Percentiles rank a stretch among this genome's conserved stretches.
These are phyloP conservation scores for Petrocephalus microphthalmus DNA, from an alignment of 2,113 vertebrate genomes.

Conservation along the genomic window DNA sequence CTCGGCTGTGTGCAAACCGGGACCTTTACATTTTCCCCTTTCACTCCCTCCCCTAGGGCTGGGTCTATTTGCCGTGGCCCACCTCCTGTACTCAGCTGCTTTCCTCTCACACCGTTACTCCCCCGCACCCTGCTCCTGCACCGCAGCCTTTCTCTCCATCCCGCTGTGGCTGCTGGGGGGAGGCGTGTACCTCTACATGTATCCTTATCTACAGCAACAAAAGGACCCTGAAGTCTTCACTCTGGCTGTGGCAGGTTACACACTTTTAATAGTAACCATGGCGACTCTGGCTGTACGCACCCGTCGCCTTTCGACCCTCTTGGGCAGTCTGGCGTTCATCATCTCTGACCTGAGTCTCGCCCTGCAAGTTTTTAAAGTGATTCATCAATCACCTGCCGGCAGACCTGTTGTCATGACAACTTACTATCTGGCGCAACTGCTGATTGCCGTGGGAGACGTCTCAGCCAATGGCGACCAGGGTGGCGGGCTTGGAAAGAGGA, in stretches of 20 bases:
- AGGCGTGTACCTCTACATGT: conserved; percentile 40
- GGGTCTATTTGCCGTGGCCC: conserved; percentile 64
- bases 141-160: conserved; percentile 40
- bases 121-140: conserved; percentile 12
- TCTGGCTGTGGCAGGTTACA: conserved; percentile 54
- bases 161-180: conserved; percentile 17
- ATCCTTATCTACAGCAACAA: conserved; percentile 46
- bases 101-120: conserved; percentile 58
- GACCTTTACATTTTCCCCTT: background rate
- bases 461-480: conserved; percentile 31
- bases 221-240: conserved; percentile 39
- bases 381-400: conserved; percentile 32
- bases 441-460: conserved; percentile 63
- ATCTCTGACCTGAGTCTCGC: conserved; percentile 64
- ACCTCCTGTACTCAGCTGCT: conserved; percentile 60
- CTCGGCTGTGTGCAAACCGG: background rate
- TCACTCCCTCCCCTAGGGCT: conserved; percentile 57
- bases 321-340: conserved; percentile 61
- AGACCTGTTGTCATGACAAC: conserved; percentile 60
- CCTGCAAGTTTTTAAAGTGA: conserved; percentile 56
- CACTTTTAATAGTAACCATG: conserved; percentile 52
- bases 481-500: conserved; percentile 56
- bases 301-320: background rate
- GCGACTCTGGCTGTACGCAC: conserved; percentile 51
- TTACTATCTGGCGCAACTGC: conserved; percentile 71